Evolutionary conservation across 2,888 invertebrate genomes (phyloP).

Genomic region (Rapana venosa): DNA sequence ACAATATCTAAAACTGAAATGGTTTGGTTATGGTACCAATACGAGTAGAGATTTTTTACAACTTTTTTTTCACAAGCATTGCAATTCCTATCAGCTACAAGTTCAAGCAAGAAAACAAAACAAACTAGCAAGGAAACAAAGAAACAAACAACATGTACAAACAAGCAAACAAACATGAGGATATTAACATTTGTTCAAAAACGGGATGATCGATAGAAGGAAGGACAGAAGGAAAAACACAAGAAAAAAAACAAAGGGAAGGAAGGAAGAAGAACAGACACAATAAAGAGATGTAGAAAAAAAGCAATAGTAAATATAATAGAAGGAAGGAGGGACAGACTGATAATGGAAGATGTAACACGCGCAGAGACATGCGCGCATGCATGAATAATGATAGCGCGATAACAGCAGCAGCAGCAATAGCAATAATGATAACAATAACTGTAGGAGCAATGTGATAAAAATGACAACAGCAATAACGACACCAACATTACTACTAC

Average conservation of each 20-base stretch:
- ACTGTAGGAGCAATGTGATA: neutral
- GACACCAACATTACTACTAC: neutral
- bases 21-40: no score
- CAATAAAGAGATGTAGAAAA: neutral
- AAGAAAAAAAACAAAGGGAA: neutral
- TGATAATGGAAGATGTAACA: neutral
- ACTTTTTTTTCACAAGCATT: no score
- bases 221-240: neutral
- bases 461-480: neutral
- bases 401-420: neutral
- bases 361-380: neutral
- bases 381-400: neutral
- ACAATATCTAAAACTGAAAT: no score
- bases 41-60: no score
- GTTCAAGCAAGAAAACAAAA: neutral
- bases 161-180: neutral
- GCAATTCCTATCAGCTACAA: no score
- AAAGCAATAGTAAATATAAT: neutral
- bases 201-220: neutral
- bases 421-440: neutral
- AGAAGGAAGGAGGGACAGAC: neutral
- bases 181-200: neutral
- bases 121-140: neutral
- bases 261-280: no score
- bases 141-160: neutral